Evolutionary conservation across 2,888 invertebrate species (phyloP), one percentile per base, ranked within the genome.

Genomic region (Harpalus rufipes): DNA sequence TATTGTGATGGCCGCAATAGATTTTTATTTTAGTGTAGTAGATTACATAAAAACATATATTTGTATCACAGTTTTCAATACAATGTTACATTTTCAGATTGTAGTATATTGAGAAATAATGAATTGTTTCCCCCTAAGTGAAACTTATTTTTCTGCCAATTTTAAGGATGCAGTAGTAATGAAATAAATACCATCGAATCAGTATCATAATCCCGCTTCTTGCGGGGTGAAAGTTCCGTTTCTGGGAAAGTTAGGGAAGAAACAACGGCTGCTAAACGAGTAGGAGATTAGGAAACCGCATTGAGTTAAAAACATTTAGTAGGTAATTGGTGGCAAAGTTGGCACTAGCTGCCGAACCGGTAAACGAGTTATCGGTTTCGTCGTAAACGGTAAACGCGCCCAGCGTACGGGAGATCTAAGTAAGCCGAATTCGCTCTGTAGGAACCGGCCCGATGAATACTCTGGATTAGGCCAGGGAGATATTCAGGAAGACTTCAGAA

Each of bases 361-460:
- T 61, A 81, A 81, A 81, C 81, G 81, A 81, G 81, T 81, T 81
- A 81, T 81, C 81, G 81, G 81, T 51, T 80, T 78, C 76, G 78
- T 56, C 59, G 56, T 56, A 58, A 78, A 58, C 59, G 78, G 32
- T 56, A 78, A 76, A 76, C 56, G 76, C 76, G 72, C 32, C 32
- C 32, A 32, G 72, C 41, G 59, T 78, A 74, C 72, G 72, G 72
- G 8, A 68, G 41, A 16, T 41, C 72, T 44, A 74, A 74, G 72
- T 74, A 44, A 74, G 41, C 72, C 72, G 44, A 74, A 74, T 74
- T 74, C 21, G 44, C 39, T 39, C n/a, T 39, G 41, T 68, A 39
- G 14, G 5, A 7, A n/a, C 6, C 41, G 41, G 44, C 72, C 51
- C 44, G 72, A 72, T 72, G 72, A 74, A 74, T 74, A 68, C 68